A percentile compares a stretch with the other conserved stretches of the same genome.
These are phyloP conservation scores for Teleiodes luculella DNA, from an alignment of 2,888 invertebrate genomes.

Conservation along the genomic window DNA sequence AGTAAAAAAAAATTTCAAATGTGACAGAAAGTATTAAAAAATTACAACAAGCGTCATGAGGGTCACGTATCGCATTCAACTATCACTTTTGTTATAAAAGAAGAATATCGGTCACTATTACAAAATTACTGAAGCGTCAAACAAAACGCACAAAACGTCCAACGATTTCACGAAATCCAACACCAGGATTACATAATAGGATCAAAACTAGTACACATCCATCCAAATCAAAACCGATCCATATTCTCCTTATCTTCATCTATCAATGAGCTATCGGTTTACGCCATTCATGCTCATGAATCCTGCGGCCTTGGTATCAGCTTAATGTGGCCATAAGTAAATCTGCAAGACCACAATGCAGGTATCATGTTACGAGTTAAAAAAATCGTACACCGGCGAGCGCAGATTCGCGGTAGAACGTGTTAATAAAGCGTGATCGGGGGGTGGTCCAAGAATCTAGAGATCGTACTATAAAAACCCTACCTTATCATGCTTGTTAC, in stretches of 20 bases:
- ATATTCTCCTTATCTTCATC: constrained; percentile 3
- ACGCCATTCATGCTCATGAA: background rate
- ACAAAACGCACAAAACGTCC: background rate
- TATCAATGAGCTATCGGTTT: constrained; percentile 14
- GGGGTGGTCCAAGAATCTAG: constrained; percentile 19
- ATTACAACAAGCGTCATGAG: too few species aligned
- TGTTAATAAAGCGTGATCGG: constrained; percentile 48
- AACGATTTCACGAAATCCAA: background rate
- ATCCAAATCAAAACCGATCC: background rate
- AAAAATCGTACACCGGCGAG: constrained; percentile 36
- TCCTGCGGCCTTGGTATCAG: background rate
- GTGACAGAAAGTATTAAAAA: too few species aligned
- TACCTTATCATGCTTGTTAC: too few species aligned
- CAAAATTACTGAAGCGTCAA: background rate
- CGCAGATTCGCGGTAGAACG: constrained; percentile 60
- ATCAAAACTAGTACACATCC: background rate
- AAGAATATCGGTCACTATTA: constrained; percentile 3
- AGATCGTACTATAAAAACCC: background rate
- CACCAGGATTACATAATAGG: background rate
- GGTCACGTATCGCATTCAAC: too few species aligned
- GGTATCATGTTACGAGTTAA: constrained; percentile 41
- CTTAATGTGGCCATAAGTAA: constrained; percentile 3
- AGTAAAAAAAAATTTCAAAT: too few species aligned
- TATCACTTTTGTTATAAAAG: too few species aligned
- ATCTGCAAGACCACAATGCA: constrained; percentile 11